Conservation (phyloP, 2,113 vertebrate species). For the Colinus virginianus region DNA sequence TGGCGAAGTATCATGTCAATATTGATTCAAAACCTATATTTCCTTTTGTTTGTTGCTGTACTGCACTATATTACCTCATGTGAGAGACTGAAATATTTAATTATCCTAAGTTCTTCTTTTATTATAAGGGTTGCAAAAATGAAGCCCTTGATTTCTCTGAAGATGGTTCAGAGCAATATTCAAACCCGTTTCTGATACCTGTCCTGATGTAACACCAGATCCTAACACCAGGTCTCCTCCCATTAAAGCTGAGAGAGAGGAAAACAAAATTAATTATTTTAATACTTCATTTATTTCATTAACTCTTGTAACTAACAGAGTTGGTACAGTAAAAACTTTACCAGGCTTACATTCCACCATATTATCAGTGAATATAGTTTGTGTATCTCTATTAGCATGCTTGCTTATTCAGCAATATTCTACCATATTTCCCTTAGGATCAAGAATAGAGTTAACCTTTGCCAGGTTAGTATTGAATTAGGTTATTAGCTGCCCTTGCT, state of each 20-base stretch:
- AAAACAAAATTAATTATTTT: not conserved
- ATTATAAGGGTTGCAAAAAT: not conserved
- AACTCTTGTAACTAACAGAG: not conserved
- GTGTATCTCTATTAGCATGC: constrained; percentile 27
- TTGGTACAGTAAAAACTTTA: not conserved
- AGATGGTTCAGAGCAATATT: not conserved
- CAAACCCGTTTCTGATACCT: not conserved
- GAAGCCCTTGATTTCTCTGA: not conserved
- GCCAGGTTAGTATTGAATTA: constrained; percentile 30
- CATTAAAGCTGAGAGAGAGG: not conserved
- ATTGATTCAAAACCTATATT: not conserved
- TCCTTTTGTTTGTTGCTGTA: not conserved
- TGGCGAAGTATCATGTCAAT: not conserved
- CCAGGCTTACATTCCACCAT: not conserved
- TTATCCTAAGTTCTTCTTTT: not conserved
- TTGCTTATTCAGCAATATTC: constrained; percentile 38
- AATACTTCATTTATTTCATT: not conserved
- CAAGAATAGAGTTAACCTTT: constrained; percentile 11
- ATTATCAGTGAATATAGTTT: constrained; percentile 11
- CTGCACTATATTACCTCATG: not conserved
- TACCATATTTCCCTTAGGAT: not conserved
- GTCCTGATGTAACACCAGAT: rapidly evolving
- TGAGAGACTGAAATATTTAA: not conserved
- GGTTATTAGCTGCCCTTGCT: constrained; percentile 21
- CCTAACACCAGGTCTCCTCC: not conserved